Conservation (phyloP, 2,113 vertebrate genomes). For the Rhinopomastus cyanomelas region DNA sequence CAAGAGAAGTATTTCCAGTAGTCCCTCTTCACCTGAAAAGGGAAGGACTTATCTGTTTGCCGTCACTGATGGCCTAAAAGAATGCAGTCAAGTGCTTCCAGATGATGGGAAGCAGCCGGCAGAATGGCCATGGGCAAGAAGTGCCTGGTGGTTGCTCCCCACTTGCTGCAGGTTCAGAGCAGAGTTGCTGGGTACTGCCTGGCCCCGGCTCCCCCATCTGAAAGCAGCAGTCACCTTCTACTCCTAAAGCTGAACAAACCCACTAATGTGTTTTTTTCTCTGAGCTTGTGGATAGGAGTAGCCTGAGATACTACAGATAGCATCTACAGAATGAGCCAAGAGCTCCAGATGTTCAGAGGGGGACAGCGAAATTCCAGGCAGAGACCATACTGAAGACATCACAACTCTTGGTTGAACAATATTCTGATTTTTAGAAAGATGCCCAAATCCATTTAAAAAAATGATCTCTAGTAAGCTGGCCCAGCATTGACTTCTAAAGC, state of each 20-base stretch:
- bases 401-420: fast-evolving
- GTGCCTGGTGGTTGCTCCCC: neutral
- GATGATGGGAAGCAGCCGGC: neutral
- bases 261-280: neutral
- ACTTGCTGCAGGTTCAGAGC: fast-evolving
- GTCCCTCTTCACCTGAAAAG: neutral
- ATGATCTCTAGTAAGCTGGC: neutral
- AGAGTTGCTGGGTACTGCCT: neutral
- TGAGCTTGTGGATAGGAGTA: fast-evolving
- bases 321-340: neutral
- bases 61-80: neutral
- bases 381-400: fast-evolving
- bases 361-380: neutral
- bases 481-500: neutral
- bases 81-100: neutral
- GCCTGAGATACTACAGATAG: neutral
- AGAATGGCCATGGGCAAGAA: neutral
- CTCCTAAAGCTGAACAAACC: neutral
- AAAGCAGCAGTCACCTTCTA: neutral
- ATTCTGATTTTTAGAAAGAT: neutral
- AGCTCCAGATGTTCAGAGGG: neutral
- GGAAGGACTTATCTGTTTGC: neutral
- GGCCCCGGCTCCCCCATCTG: neutral
- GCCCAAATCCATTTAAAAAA: neutral
- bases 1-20: neutral